A percentile compares a stretch with the other conserved stretches of the same genome.
These are phyloP conservation scores for Numenius phaeopus DNA, from an alignment of 2,797 vertebrate species.

Conservation along the genomic window DNA sequence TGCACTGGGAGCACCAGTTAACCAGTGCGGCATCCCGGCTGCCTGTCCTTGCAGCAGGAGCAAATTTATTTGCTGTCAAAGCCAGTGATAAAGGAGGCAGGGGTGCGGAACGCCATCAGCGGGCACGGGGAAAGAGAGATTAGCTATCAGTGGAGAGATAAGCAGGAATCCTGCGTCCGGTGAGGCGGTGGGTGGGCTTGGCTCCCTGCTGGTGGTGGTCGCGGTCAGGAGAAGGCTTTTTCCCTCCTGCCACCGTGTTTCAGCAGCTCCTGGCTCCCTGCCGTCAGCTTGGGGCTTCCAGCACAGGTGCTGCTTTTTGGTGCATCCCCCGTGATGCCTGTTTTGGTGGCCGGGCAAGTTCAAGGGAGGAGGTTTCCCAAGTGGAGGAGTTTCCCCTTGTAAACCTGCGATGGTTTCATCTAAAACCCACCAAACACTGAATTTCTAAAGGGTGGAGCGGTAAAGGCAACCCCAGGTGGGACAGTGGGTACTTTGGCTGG, in stretches of 20 bases:
- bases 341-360: background rate
- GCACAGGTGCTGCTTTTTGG: background rate
- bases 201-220: background rate
- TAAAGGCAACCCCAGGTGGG: background rate
- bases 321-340: rapidly evolving
- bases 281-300: rapidly evolving
- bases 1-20: background rate
- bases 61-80: background rate
- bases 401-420: background rate
- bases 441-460: background rate
- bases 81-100: background rate
- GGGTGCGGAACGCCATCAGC: background rate
- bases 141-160: background rate
- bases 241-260: background rate
- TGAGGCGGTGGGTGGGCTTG: background rate
- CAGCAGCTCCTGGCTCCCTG: background rate
- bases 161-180: background rate
- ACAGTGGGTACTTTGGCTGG: background rate
- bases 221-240: background rate
- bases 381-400: background rate
- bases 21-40: background rate
- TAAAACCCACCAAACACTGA: background rate
- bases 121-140: background rate
- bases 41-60: background rate
- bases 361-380: background rate